A percentile compares a stretch with the other conserved stretches of the same genome.
These are phyloP conservation scores for Kryphioiulus occultus DNA, from an alignment of 2,888 invertebrate genomes.

Conservation along the genomic window DNA sequence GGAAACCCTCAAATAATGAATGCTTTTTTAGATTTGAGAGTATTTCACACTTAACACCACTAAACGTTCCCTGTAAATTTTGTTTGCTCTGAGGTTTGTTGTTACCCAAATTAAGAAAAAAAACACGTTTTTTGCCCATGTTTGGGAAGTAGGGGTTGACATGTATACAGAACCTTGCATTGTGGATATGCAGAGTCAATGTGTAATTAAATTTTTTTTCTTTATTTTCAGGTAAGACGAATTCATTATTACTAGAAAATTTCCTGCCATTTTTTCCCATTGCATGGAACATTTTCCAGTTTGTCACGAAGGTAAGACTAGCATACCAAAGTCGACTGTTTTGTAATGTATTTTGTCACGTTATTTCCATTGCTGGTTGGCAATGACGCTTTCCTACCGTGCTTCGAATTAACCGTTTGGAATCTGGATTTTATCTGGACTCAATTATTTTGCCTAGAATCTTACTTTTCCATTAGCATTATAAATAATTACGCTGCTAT, in stretches of 20 bases:
- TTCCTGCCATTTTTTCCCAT: not conserved
- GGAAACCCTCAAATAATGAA: too few species aligned
- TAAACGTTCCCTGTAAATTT: too few species aligned
- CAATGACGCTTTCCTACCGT: not conserved
- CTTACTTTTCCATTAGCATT: slow-evolving; percentile 23
- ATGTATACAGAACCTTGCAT: too few species aligned
- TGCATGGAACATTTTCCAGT: not conserved
- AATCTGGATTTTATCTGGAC: slow-evolving; percentile 6
- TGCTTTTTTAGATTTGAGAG: too few species aligned
- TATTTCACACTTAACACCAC: too few species aligned
- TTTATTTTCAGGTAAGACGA: slow-evolving; percentile 9
- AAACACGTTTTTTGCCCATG: too few species aligned
- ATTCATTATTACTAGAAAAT: not conserved
- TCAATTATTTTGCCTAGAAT: slow-evolving; percentile 16
- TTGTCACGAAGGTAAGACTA: not conserved
- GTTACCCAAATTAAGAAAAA: too few species aligned
- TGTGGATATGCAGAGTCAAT: too few species aligned
- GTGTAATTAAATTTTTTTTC: not conserved
- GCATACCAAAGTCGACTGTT: not conserved
- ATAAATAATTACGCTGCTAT: slow-evolving; percentile 1
- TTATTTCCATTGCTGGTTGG: not conserved
- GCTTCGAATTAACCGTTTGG: slow-evolving; percentile 17
- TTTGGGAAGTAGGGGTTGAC: too few species aligned
- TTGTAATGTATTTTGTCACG: not conserved
- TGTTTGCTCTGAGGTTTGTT: too few species aligned